Evolutionary conservation across 2,113 vertebrate genomes (phyloP), one percentile per base, ranked within the genome.

Genomic region (Recurvirostra avosetta): DNA sequence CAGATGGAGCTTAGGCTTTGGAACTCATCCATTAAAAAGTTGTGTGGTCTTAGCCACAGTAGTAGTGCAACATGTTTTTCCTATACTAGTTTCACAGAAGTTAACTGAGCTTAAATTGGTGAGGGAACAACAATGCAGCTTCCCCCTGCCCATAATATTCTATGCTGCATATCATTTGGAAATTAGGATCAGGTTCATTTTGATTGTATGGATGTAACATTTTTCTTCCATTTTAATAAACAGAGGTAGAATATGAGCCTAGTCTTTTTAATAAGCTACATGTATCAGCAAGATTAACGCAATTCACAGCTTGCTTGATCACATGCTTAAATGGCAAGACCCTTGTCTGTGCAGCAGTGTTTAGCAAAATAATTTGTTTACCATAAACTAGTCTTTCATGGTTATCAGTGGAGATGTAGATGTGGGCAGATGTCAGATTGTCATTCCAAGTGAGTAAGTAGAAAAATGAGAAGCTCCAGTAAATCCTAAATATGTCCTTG

Each of bases 11-110:
- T 96, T 95, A 91, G 73, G 67, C 72, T 95, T 96, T 97, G 97
- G 97, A 98, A 95, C 59, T 90, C 63, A 65, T 97, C 96, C 97
- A 96, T 92, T 77, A 56, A 56, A 91, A 94, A 88, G 90, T 88
- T 98, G 96, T 97, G 96, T 98, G 96, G 96, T 98, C 97, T 97
- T 65, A 95, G 78, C 96, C 93, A 92, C 96, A 97, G 95, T 86
- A 96, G 88, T 96, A 96, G 63, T 75, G 77, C 82, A 88, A 88
- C 49, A 71, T 96, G 78, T 92, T 98, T 98, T 98, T 95, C 81
- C 91, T 96, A 30, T 94, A 41, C 59, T 77, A 66, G 84, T 90
- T 96, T 96, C 93, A 95, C 92, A 97, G 87, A 95, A 91, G 47
- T 91, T 97, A 94, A 76, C 91, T 95, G 85, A 95, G 53, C 90